Conservation (phyloP, 2,797 vertebrate species). For the Artibeus jamaicensis region DNA sequence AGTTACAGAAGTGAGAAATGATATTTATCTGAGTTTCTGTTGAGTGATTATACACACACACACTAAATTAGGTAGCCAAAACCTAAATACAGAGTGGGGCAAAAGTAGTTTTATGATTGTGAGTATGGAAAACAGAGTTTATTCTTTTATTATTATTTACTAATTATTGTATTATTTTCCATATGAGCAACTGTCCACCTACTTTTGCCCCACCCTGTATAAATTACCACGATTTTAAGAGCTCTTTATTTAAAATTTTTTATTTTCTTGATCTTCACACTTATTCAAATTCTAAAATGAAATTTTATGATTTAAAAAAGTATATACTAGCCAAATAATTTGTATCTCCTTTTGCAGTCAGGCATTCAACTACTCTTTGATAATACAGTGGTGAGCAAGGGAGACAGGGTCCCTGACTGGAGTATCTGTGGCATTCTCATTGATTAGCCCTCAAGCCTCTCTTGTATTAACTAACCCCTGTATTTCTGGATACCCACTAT, state of each 20-base stretch:
- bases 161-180: neutral
- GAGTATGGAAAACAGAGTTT: neutral
- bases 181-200: neutral
- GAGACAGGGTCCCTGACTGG: neutral
- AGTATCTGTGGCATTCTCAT: neutral
- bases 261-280: neutral
- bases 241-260: neutral
- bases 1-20: neutral
- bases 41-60: neutral
- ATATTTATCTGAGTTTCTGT: neutral
- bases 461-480: neutral
- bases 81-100: neutral
- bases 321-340: neutral
- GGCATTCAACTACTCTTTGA: neutral
- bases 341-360: neutral
- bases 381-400: neutral
- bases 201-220: neutral
- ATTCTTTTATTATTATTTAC: neutral
- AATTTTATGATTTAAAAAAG: neutral
- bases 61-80: neutral
- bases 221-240: neutral
- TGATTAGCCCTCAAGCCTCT: neutral
- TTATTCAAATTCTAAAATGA: slow-evolving; percentile 13
- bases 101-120: neutral
- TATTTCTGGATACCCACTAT: neutral